Evolutionary conservation across 2,888 invertebrate genomes (phyloP), one percentile per base, ranked within the genome.

Genomic region (Nomada fabriciana): DNA sequence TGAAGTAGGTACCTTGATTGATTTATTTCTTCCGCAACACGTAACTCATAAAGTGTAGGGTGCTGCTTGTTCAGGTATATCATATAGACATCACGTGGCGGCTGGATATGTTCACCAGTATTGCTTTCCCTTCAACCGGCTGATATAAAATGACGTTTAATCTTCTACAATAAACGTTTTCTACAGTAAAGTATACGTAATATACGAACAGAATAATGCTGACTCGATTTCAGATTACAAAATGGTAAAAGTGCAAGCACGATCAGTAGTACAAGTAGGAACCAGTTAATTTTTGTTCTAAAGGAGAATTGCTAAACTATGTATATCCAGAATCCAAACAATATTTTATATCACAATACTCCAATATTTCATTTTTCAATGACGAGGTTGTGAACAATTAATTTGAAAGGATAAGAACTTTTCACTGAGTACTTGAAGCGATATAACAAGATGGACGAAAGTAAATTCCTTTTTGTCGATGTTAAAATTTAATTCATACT

Each of bases 1-100:
- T 25, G 47, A n/a, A 52, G 36, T 36, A 5, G n/a, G 47, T 13
- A 11, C 2, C 29, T 63, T 11, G 63, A 63, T 65, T 25, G 50
- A 50, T 65, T 52, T 65, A 65, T 65, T 55, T 55, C 42, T 68
- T 53, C 42, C 23, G 68, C 29, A 52, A 25, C 50, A n/a, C n/a
- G 50, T 65, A 65, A 29, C n/a, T 65, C 29, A 29, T 52, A 52
- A 65, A 65, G 50, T 23, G 18, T n/a, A n/a, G 13, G 7, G 5
- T 7, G 25, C 25, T 64, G 18, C 47, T 25, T 13, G 50, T 65
- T 50, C n/a, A 65, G 9, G 15, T 63, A 63, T 23, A 63, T 47
- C 43, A 23, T 47, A 25, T 9, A 25, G 43, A 63, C 23, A 63
- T 63, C 43, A 47, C 47, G 47, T 13, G 15, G 47, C 15, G 47